Percentiles rank a stretch among this genome's conserved stretches.
These are phyloP conservation scores for Metallyticus violacea DNA, from an alignment of 2,888 invertebrate species.

Conservation along the genomic window DNA sequence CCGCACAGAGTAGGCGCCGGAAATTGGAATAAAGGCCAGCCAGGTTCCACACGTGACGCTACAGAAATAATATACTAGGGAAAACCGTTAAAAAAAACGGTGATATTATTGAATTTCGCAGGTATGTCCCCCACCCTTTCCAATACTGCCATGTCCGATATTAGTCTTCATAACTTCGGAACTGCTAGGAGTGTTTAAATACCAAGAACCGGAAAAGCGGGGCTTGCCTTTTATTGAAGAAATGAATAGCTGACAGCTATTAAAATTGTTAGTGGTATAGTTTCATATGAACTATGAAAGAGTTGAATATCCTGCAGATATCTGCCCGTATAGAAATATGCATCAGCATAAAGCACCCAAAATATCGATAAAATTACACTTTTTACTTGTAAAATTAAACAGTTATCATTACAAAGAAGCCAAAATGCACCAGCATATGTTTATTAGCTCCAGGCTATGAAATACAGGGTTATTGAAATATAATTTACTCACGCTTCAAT, in stretches of 20 bases:
- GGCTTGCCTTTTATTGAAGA: background rate
- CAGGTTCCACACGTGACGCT: background rate
- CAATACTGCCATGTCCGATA: background rate
- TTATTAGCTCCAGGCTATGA: too few species aligned
- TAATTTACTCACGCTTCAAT: too few species aligned
- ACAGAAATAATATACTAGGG: background rate
- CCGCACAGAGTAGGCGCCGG: background rate
- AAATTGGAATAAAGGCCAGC: background rate
- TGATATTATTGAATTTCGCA: background rate
- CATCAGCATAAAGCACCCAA: too few species aligned
- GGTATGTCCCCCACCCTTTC: background rate
- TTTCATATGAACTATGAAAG: too few species aligned
- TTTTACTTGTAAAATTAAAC: too few species aligned
- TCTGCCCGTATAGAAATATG: too few species aligned
- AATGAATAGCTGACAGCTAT: background rate
- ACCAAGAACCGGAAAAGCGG: background rate
- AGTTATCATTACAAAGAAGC: too few species aligned
- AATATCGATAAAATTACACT: too few species aligned
- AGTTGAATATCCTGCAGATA: too few species aligned
- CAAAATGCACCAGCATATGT: too few species aligned
- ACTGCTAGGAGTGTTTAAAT: background rate
- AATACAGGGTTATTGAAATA: too few species aligned
- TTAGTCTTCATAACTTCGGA: background rate
- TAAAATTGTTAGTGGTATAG: too few species aligned
- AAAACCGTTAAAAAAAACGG: background rate